Base-by-base conservation (phyloP, 2,888 invertebrate species). In the Hetaerina titia region DNA sequence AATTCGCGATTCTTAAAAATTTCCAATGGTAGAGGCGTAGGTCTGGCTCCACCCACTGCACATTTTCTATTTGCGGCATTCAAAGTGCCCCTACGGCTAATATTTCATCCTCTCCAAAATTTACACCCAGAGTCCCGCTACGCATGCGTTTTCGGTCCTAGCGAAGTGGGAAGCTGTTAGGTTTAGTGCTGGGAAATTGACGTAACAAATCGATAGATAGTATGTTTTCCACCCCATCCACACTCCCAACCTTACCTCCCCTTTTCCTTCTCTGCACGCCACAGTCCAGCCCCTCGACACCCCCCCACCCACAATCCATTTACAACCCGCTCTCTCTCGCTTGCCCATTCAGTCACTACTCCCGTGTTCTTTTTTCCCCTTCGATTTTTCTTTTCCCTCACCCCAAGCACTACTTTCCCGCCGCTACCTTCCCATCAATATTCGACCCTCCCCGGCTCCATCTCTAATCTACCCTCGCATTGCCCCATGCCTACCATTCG, bases 111-210 rank as follows among this genome's bases (percentile, higher is more conserved):
- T 19, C 63, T 45, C 63, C 69, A 64, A 74, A 92, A 92, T 92
- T 74, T 74, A 57, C 69, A 22, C 69, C 69, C 31, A 69, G 56
- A 45, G 56, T n/a, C 45, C 56, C 64, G 90, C 31, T 7, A 15
- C 56, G 45, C 31, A 69, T 81, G 74, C 25, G 74, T 81, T 81
- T 92, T 74, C 56, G 69, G 92, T 56, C 92, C 69, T 92, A 57
- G 92, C 69, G 92, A 92, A 92, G 92, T 69, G 92, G 92, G 92
- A 92, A 92, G 92, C 69, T 92, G 92, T 92, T 92, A 57, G 69
- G 92, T 92, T 92, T 92, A 92, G 69, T 74, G 69, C 56, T 56
- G 22, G 92, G 56, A 92, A 69, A 92, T 74, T 56, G 92, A 92
- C 69, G 92, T 92, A 92, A 92, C 92, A 92, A 92, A 92, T 92